Base-by-base conservation (phyloP, 2,113 vertebrate species). In the Gobio gobio region DNA sequence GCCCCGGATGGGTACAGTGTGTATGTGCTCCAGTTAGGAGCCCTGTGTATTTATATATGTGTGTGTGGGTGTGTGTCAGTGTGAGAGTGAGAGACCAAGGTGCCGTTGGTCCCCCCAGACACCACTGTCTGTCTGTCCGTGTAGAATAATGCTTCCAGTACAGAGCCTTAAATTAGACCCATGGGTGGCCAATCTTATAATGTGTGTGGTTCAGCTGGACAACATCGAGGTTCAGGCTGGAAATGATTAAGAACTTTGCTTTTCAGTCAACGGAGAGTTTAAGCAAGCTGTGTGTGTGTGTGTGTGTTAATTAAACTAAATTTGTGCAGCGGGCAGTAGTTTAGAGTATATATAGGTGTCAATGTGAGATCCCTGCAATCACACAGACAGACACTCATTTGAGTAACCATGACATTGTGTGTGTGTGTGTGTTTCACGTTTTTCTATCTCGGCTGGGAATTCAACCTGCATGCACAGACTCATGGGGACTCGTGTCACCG, bases 151-250 rank as follows among this genome's bases (percentile, higher is more conserved):
- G 85, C n/a, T 66, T 86, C 45, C 68, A 78, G 72, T 64, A 78
- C 1, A 2, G 40, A 82, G 61, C 85, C 76, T 88, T 85, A 88
- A 86, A 88, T 88, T 78, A 88, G 82, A 82, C 85, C 85, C 78
- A 88, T 45, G 77, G 87, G 85, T 84, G 82, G 82, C 72, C 84
- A 86, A 78, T 86, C 87, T 84, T 86, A 88, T 82, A 86, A 86
- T 88, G 86, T 88, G 75, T 81, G 40, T 73, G 63, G 51, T 88
- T 86, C 78, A 86, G 75, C 82, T 74, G 74, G 45, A 86, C 83
- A 82, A 45, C 77, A 82, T 78, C 66, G 54, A 74, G 61, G 70
- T 40, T 76, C 47, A 45, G 54, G 56, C 43, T 78, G 78, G 87
- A 88, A 81, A 74, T 82, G 49, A 82, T 84, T 51, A 58, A 86